Percentiles rank a stretch among this genome's conserved stretches.
phyloP scores from a whole-genome alignment of 2,113 vertebrate species.

The Patagioenas fasciata region DNA sequence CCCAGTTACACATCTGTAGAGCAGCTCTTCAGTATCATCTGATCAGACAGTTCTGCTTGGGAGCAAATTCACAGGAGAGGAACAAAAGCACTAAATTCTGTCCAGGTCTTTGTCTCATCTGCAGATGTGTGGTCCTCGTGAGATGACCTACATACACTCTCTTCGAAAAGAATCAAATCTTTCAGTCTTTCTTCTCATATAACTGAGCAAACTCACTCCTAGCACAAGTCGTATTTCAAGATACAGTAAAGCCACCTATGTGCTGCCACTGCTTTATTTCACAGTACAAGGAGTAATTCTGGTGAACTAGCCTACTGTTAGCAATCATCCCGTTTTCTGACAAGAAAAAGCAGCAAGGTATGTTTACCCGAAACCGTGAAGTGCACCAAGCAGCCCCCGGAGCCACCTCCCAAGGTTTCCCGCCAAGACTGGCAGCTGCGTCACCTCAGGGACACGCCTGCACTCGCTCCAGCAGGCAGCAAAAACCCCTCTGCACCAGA shows the following conservation, averaged over 20 bases:
- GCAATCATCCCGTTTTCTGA: accelerated
- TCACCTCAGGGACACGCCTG: background rate
- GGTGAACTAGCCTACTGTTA: accelerated
- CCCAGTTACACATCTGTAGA: background rate
- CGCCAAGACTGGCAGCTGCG: accelerated
- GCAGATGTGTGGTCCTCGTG: accelerated
- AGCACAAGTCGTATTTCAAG: accelerated
- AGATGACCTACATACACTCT: accelerated
- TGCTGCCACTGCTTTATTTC: accelerated
- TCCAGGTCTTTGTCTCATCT: background rate
- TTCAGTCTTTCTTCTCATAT: background rate
- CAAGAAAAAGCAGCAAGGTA: accelerated
- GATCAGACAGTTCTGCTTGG: accelerated
- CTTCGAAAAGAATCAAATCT: background rate
- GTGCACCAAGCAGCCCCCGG: accelerated
- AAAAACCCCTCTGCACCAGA: accelerated
- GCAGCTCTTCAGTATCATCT: accelerated
- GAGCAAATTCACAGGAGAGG: accelerated
- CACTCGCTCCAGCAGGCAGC: accelerated
- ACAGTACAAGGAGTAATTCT: background rate
- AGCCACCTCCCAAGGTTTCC: background rate
- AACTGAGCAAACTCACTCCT: background rate
- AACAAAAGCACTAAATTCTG: background rate
- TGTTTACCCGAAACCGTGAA: background rate
- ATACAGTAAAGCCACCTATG: accelerated